Conservation (phyloP, 2,113 vertebrate genomes). For the Etia nguti region DNA sequence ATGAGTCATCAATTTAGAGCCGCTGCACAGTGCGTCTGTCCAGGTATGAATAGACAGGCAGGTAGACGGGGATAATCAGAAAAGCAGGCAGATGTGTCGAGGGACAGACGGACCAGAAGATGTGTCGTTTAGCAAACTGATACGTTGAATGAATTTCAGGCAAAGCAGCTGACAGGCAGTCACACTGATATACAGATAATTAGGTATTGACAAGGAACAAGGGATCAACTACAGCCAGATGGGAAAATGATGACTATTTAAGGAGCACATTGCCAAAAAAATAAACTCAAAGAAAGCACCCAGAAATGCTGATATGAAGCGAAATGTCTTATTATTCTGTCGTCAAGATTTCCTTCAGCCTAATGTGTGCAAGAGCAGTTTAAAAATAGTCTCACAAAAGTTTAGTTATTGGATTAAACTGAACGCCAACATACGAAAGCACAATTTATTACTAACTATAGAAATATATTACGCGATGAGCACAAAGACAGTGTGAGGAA, state of each 20-base stretch:
- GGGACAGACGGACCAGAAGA: background rate
- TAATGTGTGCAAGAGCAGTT: background rate
- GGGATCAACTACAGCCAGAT: background rate
- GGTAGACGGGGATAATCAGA: background rate
- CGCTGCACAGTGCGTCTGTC: background rate
- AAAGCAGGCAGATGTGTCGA: background rate
- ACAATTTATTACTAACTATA: background rate
- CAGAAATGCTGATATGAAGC: background rate
- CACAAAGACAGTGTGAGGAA: background rate
- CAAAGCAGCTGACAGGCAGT: background rate
- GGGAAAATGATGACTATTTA: background rate
- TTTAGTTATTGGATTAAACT: background rate
- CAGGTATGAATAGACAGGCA: background rate
- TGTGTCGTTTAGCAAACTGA: background rate
- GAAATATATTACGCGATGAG: background rate
- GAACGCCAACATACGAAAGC: background rate
- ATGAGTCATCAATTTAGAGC: slow-evolving; percentile 3
- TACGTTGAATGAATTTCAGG: background rate
- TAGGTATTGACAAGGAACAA: background rate
- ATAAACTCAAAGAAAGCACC: background rate
- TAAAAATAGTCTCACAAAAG: background rate
- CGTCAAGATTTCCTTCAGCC: background rate
- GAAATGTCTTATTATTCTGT: background rate
- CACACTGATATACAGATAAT: background rate
- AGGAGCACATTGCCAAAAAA: background rate